Base-by-base conservation (phyloP, 2,797 vertebrate genomes). In the Leucoraja ocellata region DNA sequence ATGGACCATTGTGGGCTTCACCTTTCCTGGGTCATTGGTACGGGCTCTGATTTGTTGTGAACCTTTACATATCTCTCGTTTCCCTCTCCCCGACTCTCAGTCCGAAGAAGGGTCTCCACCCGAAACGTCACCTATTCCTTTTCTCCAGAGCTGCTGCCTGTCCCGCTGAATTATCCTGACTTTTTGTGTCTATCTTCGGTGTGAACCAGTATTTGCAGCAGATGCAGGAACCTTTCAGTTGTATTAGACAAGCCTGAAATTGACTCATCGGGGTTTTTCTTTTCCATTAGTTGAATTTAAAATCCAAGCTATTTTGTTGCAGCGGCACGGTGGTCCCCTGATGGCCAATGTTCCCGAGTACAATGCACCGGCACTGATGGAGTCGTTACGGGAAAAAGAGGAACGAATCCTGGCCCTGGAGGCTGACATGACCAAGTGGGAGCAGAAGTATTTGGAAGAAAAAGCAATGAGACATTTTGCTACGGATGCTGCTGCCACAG, bases 391-490 rank as follows among this genome's bases (percentile, higher is more conserved):
- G 94, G 97, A 97, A 95, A 97, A 97, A 94, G 97, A 98, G 93
- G 97, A 98, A 95, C 96, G 97, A 90, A 97, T 98, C 94, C 94
- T 98, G 95, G 97, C 97, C 32, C 93, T 98, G 94, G 97, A 98
- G 95, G 97, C 97, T 0, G 97, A 98, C 95, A 97, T 97, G 96
- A 97, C 97, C 90, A 97, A 97, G 94, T 98, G 97, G 97, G 97
- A 98, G 93, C 97, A 98, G 95, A 98, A 98, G 90, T 98, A 97
- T 76, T 95, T 98, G 93, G 97, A 98, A 94, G 97, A 98, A 94
- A 98, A 97, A 4, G 96, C 97, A 0, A 97, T 98, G 94, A 96
- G 97, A 4, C 97, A 98, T 94, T 98, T 98, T 0, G 97, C 97
- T 94, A 97, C 98, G 97, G 97, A 96, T 0, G 97, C 97, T 0